Percentiles rank a stretch among this genome's conserved stretches.
phyloP scores from a whole-genome alignment of 2,888 invertebrate species.

The Temnothorax ravouxi region DNA sequence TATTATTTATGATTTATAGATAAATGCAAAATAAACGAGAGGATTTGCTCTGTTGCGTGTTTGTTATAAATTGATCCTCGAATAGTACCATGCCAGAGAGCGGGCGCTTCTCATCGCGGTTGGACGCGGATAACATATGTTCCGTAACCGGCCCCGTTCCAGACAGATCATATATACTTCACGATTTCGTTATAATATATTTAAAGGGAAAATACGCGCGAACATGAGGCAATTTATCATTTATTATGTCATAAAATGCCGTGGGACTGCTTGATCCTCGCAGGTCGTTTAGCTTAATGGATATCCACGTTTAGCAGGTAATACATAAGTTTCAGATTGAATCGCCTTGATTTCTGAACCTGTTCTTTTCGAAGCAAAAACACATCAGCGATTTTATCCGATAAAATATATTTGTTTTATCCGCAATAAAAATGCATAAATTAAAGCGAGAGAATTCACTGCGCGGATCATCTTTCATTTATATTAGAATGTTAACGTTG shows the following conservation, averaged over 20 bases:
- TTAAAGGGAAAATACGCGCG: background rate
- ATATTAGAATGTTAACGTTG: slow-evolving; percentile 4
- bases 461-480: background rate
- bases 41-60: slow-evolving; percentile 16
- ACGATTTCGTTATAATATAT: slow-evolving; percentile 3
- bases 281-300: background rate
- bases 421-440: background rate
- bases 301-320: background rate
- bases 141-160: background rate
- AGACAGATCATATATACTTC: slow-evolving; percentile 4
- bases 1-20: slow-evolving; percentile 19
- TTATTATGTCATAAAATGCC: no score
- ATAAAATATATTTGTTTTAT: slow-evolving; percentile 4
- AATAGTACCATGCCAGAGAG: background rate
- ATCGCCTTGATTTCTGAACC: background rate
- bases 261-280: background rate
- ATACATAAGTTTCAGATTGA: background rate
- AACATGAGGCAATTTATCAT: slow-evolving; percentile 21
- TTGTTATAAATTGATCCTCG: background rate
- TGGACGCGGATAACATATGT: background rate
- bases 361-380: background rate
- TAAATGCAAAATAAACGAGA: slow-evolving; percentile 12
- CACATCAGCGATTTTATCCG: background rate
- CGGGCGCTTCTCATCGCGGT: background rate
- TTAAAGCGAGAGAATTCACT: background rate